Evolutionary conservation across 2,888 invertebrate genomes (phyloP).

Genomic region (Plagodis dolabraria): DNA sequence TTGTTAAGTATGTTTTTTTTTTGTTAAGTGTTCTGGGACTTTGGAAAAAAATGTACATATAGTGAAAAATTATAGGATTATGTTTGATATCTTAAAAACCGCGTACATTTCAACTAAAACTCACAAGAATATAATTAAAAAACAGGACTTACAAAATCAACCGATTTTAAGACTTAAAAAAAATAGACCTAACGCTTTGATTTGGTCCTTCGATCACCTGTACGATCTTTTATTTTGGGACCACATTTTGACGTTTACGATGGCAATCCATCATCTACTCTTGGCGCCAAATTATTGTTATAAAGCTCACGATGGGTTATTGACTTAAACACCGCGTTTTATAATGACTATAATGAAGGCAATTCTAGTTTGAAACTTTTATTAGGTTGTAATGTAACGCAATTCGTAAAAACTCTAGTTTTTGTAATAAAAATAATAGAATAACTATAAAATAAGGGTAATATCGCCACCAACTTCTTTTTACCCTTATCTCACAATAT

Average conservation of each 20-base stretch:
- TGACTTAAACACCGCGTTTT: slow-evolving; percentile 52
- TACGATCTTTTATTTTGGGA: slow-evolving; percentile 55
- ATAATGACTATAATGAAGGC: slow-evolving; percentile 27
- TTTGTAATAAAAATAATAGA: background rate
- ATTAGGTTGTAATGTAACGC: slow-evolving; percentile 13
- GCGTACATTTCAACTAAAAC: no score
- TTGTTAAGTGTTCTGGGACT: no score
- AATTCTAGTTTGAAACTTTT: background rate
- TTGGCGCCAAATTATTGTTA: slow-evolving; percentile 66
- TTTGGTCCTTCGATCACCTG: slow-evolving; percentile 53
- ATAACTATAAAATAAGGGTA: no score
- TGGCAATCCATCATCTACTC: slow-evolving; percentile 63
- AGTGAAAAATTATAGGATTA: no score
- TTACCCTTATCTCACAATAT: no score
- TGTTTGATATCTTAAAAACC: no score
- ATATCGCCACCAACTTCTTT: no score
- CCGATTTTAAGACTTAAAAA: background rate
- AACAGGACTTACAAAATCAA: no score
- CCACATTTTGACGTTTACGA: slow-evolving; percentile 65
- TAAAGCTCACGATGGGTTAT: slow-evolving; percentile 54
- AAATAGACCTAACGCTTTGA: slow-evolving; percentile 48
- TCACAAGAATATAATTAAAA: no score
- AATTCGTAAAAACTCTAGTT: background rate
- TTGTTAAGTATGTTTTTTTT: no score
- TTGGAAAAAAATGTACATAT: no score